A percentile compares a stretch with the other conserved stretches of the same genome.
phyloP scores from a whole-genome alignment of 2,888 invertebrate genomes.

The Cryptus armator region DNA sequence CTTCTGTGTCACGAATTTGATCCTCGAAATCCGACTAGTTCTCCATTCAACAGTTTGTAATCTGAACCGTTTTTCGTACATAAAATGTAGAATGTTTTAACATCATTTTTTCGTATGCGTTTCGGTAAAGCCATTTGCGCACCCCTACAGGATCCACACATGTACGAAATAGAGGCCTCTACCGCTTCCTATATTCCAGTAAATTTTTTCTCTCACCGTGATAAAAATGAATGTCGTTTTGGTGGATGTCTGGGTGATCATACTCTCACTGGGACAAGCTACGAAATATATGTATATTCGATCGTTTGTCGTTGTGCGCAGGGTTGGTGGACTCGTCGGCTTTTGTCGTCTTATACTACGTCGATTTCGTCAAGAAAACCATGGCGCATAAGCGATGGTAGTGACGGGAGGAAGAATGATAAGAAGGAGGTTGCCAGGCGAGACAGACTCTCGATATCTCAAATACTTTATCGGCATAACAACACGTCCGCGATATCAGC shows the following conservation, averaged over 20 bases:
- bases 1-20: neutral
- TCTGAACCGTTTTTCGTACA: neutral
- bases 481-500: neutral
- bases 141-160: neutral
- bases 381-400: neutral
- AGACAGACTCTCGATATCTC: constrained; percentile 6
- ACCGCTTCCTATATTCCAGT: neutral
- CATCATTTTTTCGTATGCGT: neutral
- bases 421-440: neutral
- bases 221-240: constrained; percentile 4
- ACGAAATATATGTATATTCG: neutral
- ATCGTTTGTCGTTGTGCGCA: neutral
- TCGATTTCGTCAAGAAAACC: neutral
- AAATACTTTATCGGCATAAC: constrained; percentile 20
- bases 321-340: neutral
- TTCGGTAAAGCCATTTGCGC: neutral
- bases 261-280: neutral
- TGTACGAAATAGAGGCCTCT: neutral
- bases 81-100: neutral
- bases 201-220: neutral
- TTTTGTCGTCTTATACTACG: neutral
- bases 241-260: constrained; percentile 3
- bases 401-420: neutral
- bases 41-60: neutral
- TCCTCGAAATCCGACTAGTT: neutral